phyloP scores from a whole-genome alignment of 2,888 invertebrate genomes.

The Malthinus flaveolus region DNA sequence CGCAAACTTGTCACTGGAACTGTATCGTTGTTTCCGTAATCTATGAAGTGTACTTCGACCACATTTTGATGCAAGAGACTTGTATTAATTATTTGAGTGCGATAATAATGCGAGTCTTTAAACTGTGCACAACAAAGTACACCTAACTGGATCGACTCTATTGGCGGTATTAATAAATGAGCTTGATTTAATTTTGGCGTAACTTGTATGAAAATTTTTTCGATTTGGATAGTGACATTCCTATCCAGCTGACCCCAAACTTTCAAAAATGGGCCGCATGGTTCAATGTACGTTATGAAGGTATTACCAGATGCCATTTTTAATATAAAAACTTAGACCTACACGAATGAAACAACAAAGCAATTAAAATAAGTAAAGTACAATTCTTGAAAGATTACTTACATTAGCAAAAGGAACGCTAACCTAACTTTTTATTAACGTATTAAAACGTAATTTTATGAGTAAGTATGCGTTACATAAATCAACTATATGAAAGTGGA shows the following conservation, averaged over 20 bases:
- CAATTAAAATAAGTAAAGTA: too few species aligned
- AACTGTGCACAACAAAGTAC: slow-evolving; percentile 69
- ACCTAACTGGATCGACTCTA: slow-evolving; percentile 53
- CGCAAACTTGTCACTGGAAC: slow-evolving; percentile 64
- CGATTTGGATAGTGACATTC: slow-evolving; percentile 60
- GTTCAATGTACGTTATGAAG: slow-evolving; percentile 51
- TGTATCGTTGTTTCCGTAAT: slow-evolving; percentile 67
- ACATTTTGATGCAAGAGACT: slow-evolving; percentile 57
- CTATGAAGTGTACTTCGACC: slow-evolving; percentile 69
- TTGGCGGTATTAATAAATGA: slow-evolving; percentile 44
- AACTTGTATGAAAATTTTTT: slow-evolving; percentile 57
- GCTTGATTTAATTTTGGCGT: slow-evolving; percentile 57
- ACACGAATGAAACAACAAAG: too few species aligned
- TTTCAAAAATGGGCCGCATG: slow-evolving; percentile 69
- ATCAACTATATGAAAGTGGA: too few species aligned
- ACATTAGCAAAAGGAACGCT: too few species aligned
- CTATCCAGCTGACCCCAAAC: slow-evolving; percentile 73
- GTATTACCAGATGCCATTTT: too few species aligned
- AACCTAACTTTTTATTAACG: too few species aligned
- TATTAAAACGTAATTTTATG: too few species aligned
- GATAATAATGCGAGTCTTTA: slow-evolving; percentile 67
- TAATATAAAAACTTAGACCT: too few species aligned
- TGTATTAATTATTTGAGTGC: slow-evolving; percentile 63
- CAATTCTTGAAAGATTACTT: too few species aligned
- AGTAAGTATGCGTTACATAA: too few species aligned